Percentiles rank a stretch among this genome's conserved stretches.
Conservation (phyloP, 2,888 invertebrate genomes). For the Heliconius sara region DNA sequence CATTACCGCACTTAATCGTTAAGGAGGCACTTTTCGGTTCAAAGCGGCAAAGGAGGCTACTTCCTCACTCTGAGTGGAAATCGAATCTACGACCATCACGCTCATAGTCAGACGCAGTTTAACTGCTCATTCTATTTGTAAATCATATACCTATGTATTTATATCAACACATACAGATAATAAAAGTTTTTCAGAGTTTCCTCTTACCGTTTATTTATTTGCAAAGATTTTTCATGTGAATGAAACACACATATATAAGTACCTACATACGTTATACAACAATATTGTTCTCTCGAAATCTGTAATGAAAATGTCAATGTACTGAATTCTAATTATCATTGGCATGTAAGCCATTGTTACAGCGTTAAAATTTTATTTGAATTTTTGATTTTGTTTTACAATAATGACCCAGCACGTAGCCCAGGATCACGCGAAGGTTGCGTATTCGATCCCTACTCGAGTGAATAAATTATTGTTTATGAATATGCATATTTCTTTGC, state of each 20-base stretch:
- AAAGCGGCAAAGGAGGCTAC: too few relatives aligned
- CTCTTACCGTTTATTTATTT: neutral
- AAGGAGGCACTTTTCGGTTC: too few relatives aligned
- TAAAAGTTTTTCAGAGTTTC: neutral
- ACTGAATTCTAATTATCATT: constrained; percentile 23
- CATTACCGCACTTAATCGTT: too few relatives aligned
- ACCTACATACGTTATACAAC: neutral
- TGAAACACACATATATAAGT: neutral
- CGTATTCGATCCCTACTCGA: too few relatives aligned
- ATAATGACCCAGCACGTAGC: neutral
- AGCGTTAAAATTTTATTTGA: constrained; percentile 1
- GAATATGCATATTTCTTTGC: too few relatives aligned
- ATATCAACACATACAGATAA: neutral
- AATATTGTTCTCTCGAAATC: constrained; percentile 8
- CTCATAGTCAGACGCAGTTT: neutral
- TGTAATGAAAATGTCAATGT: constrained; percentile 23
- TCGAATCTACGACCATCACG: too few relatives aligned
- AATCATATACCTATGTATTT: neutral
- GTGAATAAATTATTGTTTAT: too few relatives aligned
- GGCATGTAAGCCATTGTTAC: neutral
- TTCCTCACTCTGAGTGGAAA: too few relatives aligned
- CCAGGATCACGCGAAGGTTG: too few relatives aligned
- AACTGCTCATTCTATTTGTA: neutral
- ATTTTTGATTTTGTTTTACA: constrained; percentile 2
- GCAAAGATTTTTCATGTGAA: neutral